These are phyloP conservation scores for Pristionchus pacificus DNA, from an alignment of 1,140 invertebrate species.

Conservation along the genomic window DNA sequence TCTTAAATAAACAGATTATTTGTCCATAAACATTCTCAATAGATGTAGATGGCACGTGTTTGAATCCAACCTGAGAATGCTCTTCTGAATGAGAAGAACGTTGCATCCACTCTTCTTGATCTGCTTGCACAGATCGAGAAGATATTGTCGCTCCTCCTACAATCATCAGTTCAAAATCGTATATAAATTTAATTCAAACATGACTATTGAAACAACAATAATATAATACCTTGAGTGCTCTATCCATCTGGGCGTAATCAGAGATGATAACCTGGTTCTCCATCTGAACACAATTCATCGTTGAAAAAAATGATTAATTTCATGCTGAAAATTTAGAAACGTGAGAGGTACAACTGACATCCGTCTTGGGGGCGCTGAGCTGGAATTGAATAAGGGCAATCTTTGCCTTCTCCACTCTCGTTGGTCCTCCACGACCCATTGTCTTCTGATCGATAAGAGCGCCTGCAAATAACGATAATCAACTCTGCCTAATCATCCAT, in stretches of 20 bases:
- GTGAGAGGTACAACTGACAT: slow-evolving; percentile 66
- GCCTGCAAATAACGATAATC: slow-evolving; percentile 55
- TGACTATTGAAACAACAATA: too few relatives aligned
- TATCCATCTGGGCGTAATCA: slow-evolving; percentile 97
- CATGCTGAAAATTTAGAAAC: slow-evolving; percentile 1
- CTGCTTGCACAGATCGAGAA: slow-evolving; percentile 96
- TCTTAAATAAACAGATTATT: slow-evolving; percentile 42
- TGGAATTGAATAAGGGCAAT: slow-evolving; percentile 99
- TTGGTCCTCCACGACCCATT: slow-evolving; percentile 81
- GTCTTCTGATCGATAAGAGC: slow-evolving; percentile 86
- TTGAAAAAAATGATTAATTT: slow-evolving; percentile 8
- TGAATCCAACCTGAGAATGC: slow-evolving; percentile 83
- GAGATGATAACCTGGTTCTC: slow-evolving; percentile 93
- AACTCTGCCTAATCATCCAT: too few relatives aligned
- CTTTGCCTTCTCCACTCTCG: slow-evolving; percentile 90
- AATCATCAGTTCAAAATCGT: background rate
- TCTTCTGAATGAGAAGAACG: slow-evolving; percentile 95
- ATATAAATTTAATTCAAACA: background rate
- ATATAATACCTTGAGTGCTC: slow-evolving; percentile 71
- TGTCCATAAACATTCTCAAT: slow-evolving; percentile 6
- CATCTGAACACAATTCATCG: slow-evolving; percentile 69
- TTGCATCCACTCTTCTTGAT: slow-evolving; percentile 98
- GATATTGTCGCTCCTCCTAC: slow-evolving; percentile 93
- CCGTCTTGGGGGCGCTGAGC: slow-evolving; percentile 97
- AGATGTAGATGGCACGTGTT: too few relatives aligned